phyloP scores from a whole-genome alignment of 2,113 vertebrate species.

The Microtus montanus region DNA sequence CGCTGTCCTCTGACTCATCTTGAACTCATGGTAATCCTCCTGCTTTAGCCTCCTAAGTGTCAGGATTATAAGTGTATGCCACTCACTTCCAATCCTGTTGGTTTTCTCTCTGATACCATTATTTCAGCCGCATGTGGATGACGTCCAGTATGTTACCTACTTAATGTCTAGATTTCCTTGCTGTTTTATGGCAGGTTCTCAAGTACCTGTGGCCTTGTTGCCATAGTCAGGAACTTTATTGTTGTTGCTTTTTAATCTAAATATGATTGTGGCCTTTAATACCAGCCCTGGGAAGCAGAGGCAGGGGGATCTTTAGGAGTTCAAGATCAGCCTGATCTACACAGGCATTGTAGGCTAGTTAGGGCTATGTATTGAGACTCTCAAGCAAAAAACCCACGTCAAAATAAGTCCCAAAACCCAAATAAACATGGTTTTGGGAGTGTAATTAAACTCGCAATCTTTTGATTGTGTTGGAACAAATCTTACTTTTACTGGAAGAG shows the following conservation, averaged over 20 bases:
- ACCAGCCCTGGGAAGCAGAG: not conserved
- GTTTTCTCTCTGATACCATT: not conserved
- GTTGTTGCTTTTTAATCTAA: slow-evolving; percentile 27
- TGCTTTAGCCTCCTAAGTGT: not conserved
- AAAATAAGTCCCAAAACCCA: not conserved
- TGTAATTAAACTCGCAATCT: not conserved
- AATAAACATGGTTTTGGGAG: not conserved
- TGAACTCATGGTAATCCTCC: not conserved
- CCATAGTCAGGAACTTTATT: not conserved
- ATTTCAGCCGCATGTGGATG: not conserved
- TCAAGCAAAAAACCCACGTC: not conserved
- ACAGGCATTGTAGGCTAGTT: not conserved
- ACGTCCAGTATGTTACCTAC: not conserved
- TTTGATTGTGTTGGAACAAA: not conserved
- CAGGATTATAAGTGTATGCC: not conserved
- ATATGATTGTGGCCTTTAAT: not conserved
- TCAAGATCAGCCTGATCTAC: not conserved
- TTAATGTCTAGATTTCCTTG: not conserved
- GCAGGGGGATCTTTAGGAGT: not conserved
- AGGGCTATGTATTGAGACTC: not conserved
- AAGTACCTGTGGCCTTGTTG: not conserved
- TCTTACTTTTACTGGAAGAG: slow-evolving; percentile 23
- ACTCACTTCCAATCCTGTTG: not conserved
- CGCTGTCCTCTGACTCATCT: not conserved
- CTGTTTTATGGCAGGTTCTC: not conserved